These are phyloP conservation scores for Apodemus agrarius DNA, from an alignment of 2,797 vertebrate species.

Conservation along the genomic window DNA sequence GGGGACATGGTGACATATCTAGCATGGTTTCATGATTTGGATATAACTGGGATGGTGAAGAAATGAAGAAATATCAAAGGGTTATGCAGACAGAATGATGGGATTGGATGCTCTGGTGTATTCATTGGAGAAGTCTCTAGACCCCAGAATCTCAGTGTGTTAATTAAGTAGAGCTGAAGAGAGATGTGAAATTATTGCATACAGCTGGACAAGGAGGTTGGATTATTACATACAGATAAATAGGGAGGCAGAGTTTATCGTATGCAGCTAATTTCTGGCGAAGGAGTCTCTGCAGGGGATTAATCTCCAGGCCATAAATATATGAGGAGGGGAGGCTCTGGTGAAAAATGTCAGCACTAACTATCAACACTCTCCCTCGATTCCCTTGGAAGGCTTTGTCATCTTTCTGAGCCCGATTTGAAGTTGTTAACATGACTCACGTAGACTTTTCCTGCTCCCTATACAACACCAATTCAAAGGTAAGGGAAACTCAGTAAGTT, in stretches of 20 bases:
- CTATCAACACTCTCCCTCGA: background rate
- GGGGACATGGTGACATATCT: background rate
- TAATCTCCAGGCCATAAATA: background rate
- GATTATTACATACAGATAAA: background rate
- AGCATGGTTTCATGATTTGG: background rate
- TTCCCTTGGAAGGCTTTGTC: background rate
- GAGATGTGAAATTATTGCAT: background rate
- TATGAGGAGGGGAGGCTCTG: background rate
- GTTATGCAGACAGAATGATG: too few species aligned
- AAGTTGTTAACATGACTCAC: background rate
- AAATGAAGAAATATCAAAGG: background rate
- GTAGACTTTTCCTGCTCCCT: background rate
- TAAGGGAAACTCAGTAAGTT: background rate
- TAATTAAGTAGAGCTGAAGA: background rate
- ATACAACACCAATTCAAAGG: background rate
- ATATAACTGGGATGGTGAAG: background rate
- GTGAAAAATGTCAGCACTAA: background rate
- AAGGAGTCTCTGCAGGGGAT: background rate
- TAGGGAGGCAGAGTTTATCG: background rate
- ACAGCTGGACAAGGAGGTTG: too few species aligned
- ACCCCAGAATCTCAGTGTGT: background rate
- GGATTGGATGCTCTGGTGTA: too few species aligned
- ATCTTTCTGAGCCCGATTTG: too few species aligned
- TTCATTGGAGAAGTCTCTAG: background rate
- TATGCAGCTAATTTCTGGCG: background rate